These are phyloP conservation scores for Gymnogyps californianus DNA, from an alignment of 2,113 vertebrate species.

Conservation along the genomic window DNA sequence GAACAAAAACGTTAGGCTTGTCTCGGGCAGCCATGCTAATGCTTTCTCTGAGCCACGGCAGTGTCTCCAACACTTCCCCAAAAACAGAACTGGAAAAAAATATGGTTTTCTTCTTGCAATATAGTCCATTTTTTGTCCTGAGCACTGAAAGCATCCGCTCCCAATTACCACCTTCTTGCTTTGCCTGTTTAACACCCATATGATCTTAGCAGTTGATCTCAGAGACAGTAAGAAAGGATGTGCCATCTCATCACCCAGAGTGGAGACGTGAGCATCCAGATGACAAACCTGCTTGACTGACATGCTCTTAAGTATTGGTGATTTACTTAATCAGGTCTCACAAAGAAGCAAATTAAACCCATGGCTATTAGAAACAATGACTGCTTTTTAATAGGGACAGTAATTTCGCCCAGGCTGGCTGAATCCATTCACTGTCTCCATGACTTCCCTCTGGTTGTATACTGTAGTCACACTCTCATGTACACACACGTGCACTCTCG, in stretches of 20 bases:
- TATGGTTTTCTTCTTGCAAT: accelerated
- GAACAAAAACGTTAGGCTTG: not conserved
- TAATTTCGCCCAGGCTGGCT: not conserved
- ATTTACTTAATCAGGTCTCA: not conserved
- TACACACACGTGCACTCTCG: not conserved
- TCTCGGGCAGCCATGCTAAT: not conserved
- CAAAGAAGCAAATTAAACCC: not conserved
- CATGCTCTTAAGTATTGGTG: not conserved
- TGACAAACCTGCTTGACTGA: not conserved
- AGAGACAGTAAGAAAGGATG: not conserved
- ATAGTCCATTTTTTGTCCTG: not conserved
- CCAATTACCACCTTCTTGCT: not conserved
- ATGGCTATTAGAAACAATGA: not conserved
- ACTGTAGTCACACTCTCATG: not conserved
- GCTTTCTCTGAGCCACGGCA: not conserved
- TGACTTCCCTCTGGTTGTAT: not conserved
- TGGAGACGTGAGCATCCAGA: not conserved
- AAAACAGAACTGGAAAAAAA: not conserved
- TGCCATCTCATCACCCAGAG: not conserved
- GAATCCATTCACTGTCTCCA: not conserved
- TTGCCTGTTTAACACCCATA: not conserved
- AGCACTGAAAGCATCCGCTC: not conserved
- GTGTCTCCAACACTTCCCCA: not conserved
- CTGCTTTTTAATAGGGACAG: not conserved
- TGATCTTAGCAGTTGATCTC: not conserved